Percentiles rank a stretch among this genome's conserved stretches.
These are phyloP conservation scores for Mongoloraphidia duomilia DNA, from an alignment of 2,888 invertebrate species.

Conservation along the genomic window DNA sequence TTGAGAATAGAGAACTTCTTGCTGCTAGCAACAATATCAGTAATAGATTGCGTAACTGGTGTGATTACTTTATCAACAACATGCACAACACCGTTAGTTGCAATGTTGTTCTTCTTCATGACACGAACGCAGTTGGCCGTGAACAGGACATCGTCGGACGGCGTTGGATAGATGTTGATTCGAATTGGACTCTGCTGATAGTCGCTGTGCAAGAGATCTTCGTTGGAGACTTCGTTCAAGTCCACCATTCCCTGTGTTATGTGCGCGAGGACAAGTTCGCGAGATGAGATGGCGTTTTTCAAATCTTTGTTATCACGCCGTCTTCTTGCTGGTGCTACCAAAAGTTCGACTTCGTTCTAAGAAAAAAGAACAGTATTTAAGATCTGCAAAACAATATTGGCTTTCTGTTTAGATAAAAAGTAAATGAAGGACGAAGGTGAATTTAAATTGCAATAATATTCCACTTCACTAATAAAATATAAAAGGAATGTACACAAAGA, in stretches of 20 bases:
- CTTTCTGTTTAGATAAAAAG: not conserved
- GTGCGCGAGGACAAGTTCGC: constrained; percentile 40
- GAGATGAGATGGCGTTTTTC: constrained; percentile 28
- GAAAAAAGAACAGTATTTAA: constrained; percentile 12
- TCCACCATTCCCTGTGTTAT: constrained; percentile 39
- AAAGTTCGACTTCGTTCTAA: constrained; percentile 33
- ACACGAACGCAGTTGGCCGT: constrained; percentile 57
- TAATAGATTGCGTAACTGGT: constrained; percentile 37
- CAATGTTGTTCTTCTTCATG: constrained; percentile 41
- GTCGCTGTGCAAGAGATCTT: constrained; percentile 33
- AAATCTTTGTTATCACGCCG: constrained; percentile 18
- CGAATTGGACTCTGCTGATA: constrained; percentile 36
- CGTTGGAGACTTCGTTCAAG: constrained; percentile 41
- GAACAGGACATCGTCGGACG: constrained; percentile 30
- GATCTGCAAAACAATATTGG: not conserved
- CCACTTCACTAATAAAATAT: no score
- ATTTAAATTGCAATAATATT: not conserved
- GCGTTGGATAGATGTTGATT: constrained; percentile 40
- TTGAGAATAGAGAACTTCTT: constrained; percentile 42
- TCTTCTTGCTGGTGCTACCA: constrained; percentile 18
- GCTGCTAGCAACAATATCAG: constrained; percentile 41
- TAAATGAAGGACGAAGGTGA: not conserved
- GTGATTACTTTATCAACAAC: constrained; percentile 42
- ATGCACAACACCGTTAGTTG: constrained; percentile 53
- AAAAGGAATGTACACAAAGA: no score